Base-by-base conservation (phyloP, 2,113 vertebrate genomes). In the Elaphurus davidianus region DNA sequence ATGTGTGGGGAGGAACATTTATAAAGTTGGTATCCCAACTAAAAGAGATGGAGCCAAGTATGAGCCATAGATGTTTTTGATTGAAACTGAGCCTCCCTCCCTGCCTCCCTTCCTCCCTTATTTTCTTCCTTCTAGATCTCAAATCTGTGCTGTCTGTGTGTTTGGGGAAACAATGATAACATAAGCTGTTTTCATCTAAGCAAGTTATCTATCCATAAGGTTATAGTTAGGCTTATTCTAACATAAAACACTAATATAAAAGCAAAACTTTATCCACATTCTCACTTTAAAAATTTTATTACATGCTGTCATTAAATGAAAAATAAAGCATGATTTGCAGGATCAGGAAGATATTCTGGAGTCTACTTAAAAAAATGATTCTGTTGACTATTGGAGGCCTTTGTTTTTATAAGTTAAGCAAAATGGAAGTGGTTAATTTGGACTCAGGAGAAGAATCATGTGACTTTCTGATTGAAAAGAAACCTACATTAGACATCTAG, bases 401-500 rank as follows among this genome's bases (percentile, higher is more conserved):
- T 98, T 98, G 87, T 98, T 98, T 95, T 71, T 71, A 54, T 71
- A 98, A 94, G 74, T 90, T 87, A 98, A 97, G 95, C 60, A 95
- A 98, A 98, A 86, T 97, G 97, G 92, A 98, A 99, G 96, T 98
- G 97, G 94, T 96, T 95, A 86, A 59, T 94, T 95, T 97, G 87
- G 74, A 98, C 82, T 95, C 78, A 95, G 97, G 94, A 97, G 94
- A 98, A 95, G 95, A 97, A 95, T 97, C 86, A 95, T 12, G 7
- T 92, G 86, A 97, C 33, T 85, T 96, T 94, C 94, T 94, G 96
- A 96, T 92, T 94, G 97, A 98, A 98, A 98, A 98, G 97, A 98
- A 98, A 96, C 97, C 89, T 91, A 78, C 78, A 57, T 99, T 98
- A 98, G 97, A 98, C 97, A 98, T 97, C 87, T 92, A 93, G 89